These are phyloP conservation scores for Deilephila elpenor DNA, from an alignment of 2,888 invertebrate species.

Conservation along the genomic window DNA sequence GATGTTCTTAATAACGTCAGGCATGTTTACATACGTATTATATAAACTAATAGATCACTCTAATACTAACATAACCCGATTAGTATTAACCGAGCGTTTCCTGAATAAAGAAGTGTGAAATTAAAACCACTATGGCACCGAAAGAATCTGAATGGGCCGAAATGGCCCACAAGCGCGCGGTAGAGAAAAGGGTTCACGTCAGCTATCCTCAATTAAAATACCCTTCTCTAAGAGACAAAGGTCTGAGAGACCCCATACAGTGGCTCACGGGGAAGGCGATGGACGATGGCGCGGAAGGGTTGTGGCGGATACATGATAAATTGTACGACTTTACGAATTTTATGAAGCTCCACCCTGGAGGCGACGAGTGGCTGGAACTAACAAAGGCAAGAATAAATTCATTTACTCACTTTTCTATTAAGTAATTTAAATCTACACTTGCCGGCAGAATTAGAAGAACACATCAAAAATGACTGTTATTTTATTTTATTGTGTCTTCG, in stretches of 20 bases:
- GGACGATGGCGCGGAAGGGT: slow-evolving; percentile 90
- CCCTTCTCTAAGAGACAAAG: slow-evolving; percentile 77
- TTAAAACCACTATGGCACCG: slow-evolving; percentile 51
- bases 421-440: too few species aligned
- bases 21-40: neutral
- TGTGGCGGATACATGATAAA: slow-evolving; percentile 90
- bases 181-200: slow-evolving; percentile 73
- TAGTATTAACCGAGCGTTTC: neutral
- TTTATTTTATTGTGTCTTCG: too few species aligned
- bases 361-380: slow-evolving; percentile 89
- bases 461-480: too few species aligned
- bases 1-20: neutral
- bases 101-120: neutral
- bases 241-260: slow-evolving; percentile 72
- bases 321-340: slow-evolving; percentile 95
- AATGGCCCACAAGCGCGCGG: slow-evolving; percentile 57
- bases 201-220: slow-evolving; percentile 82
- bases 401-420: too few species aligned
- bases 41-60: too few species aligned
- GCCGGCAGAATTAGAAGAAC: too few species aligned
- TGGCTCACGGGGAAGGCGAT: slow-evolving; percentile 88
- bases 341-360: slow-evolving; percentile 93
- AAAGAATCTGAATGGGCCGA: slow-evolving; percentile 58
- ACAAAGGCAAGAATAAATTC: slow-evolving; percentile 83
- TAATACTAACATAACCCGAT: neutral